phyloP scores from a whole-genome alignment of 2,113 vertebrate genomes.

The Scopus umbretta region DNA sequence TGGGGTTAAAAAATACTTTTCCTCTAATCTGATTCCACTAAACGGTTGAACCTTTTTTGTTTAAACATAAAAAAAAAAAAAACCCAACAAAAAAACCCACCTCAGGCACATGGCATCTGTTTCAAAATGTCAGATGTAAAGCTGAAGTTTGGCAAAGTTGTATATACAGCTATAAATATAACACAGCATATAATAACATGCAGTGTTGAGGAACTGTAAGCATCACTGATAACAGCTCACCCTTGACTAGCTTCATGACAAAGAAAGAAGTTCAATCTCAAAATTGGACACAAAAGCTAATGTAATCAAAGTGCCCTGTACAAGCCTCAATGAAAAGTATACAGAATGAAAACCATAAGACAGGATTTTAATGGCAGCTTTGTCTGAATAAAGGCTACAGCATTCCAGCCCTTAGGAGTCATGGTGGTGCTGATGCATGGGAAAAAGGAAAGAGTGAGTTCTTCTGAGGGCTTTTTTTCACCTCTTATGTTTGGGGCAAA shows the following conservation, averaged over 20 bases:
- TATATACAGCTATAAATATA: conserved; percentile 24
- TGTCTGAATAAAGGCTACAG: background rate
- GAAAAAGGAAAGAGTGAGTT: background rate
- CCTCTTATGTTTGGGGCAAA: background rate
- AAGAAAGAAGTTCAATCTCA: background rate
- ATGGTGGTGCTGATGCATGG: background rate
- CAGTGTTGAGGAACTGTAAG: background rate
- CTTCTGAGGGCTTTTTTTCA: background rate
- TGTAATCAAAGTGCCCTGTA: background rate
- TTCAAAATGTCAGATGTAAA: conserved; percentile 18
- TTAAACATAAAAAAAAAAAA: background rate
- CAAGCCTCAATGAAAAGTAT: background rate
- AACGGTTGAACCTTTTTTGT: background rate
- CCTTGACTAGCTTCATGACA: background rate
- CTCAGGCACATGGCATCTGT: conserved; percentile 21
- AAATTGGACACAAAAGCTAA: background rate
- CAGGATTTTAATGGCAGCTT: conserved; percentile 5
- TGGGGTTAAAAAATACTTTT: background rate
- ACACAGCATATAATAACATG: background rate
- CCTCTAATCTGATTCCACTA: background rate
- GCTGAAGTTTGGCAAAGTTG: conserved; percentile 47
- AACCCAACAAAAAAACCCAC: too few relatives aligned
- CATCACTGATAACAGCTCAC: background rate
- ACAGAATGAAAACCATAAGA: background rate
- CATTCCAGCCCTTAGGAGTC: background rate